Evolutionary conservation across 1,140 invertebrate species (phyloP).

Genomic region (Drosophila kurseongensis): DNA sequence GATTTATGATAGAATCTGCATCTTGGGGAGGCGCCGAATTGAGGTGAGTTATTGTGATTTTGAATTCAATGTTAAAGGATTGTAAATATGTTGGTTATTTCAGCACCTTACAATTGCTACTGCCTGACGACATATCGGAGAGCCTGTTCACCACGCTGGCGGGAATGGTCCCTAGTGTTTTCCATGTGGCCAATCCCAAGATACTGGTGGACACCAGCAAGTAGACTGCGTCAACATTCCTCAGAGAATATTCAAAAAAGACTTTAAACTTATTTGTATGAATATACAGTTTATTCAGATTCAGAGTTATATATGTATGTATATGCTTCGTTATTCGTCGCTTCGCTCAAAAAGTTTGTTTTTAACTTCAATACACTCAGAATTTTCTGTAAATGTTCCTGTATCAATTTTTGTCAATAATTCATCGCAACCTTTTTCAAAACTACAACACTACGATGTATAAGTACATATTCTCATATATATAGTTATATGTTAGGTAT

Average conservation of each 20-base stretch:
- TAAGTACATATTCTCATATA: conserved; percentile 64
- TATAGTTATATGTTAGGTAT: conserved; percentile 47
- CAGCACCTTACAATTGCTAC: conserved; percentile 84
- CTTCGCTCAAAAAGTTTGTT: conserved; percentile 57
- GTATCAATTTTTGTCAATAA: conserved; percentile 76
- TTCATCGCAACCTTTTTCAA: conserved; percentile 57
- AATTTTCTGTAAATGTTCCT: conserved; percentile 81
- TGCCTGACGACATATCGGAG: conserved; percentile 92
- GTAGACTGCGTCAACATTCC: conserved; percentile 38
- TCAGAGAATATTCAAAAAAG: conserved; percentile 16
- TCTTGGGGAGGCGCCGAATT: conserved; percentile 96
- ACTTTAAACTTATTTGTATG: conserved; percentile 67
- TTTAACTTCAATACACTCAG: conserved; percentile 75
- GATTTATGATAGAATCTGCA: conserved; percentile 99
- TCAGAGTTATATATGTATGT: conserved; percentile 61
- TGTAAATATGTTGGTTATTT: conserved; percentile 1
- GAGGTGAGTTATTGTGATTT: conserved; percentile 87
- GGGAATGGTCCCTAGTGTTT: conserved; percentile 95
- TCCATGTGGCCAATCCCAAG: conserved; percentile 94
- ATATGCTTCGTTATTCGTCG: conserved; percentile 65
- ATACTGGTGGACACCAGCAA: conserved; percentile 85
- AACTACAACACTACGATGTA: conserved; percentile 76
- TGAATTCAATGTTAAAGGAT: neutral
- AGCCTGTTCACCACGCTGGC: conserved; percentile 94
- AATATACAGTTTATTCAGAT: conserved; percentile 79